Evolutionary conservation across 2,113 vertebrate species (phyloP).

Genomic region (Pantherophis guttatus): DNA sequence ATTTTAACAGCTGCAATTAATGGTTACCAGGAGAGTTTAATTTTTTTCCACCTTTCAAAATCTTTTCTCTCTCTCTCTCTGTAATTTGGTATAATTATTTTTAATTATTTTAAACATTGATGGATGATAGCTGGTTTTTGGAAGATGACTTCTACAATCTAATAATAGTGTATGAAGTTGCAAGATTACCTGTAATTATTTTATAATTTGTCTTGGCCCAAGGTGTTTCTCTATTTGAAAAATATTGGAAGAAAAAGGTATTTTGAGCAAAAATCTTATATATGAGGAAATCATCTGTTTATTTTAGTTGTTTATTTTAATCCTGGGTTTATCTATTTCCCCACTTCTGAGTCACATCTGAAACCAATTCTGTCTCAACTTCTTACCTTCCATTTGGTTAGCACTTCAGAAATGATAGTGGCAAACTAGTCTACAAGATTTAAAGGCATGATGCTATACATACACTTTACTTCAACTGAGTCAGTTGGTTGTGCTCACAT

Average conservation of each 20-base stretch:
- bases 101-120: neutral
- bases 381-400: too few species aligned
- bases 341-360: neutral
- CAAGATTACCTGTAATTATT: neutral
- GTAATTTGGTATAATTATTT: neutral
- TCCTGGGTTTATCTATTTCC: neutral
- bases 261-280: neutral
- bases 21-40: neutral
- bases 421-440: too few species aligned
- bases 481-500: neutral
- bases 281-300: neutral
- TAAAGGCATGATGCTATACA: neutral
- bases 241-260: neutral
- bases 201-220: neutral
- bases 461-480: neutral
- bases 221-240: neutral
- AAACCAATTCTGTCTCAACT: neutral
- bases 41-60: neutral
- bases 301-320: neutral
- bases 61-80: neutral
- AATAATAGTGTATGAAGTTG: neutral
- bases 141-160: neutral
- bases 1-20: neutral
- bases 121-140: neutral
- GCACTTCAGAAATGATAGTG: neutral